Base-by-base conservation (phyloP, 2,797 vertebrate genomes). In the Artibeus jamaicensis region DNA sequence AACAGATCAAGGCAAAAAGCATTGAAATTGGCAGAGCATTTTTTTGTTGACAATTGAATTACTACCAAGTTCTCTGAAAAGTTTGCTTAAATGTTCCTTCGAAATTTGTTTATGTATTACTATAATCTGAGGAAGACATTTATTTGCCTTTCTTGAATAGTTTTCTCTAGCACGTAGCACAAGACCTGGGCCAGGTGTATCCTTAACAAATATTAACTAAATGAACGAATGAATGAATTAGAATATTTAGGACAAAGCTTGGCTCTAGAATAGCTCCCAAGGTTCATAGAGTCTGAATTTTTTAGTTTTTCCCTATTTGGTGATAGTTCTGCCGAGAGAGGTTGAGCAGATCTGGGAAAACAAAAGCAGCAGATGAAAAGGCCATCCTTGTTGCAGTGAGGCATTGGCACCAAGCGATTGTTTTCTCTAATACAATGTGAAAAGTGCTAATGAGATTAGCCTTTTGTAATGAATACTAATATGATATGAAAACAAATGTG, bases 381-480 rank as follows among this genome's bases (percentile, higher is more conserved):
- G 77, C 86, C 84, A 83, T 59, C 62, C 78, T n/a, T 71, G 85
- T 15, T 71, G 29, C 62, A 1, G 37, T 42, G 94, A 96, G 67
- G 67, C 94, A 32, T 46, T 89, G 74, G 68, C 0, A 0, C 89
- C 44, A 9, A 18, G 34, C 1, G 3, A 77, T 95, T 98, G 98
- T 97, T 98, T 98, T 97, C 96, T 97, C 95, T 97, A 96, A 95
- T 89, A 79, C 96, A 95, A 68, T 94, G 95, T 67, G 95, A 94
- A 91, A 96, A 97, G 93, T 9, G 53, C 96, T 97, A 98, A 98
- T 88, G 96, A 96, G 96, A 97, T 98, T 94, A 97, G 98, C 93
- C 93, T 98, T 98, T 97, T 96, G 96, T 96, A 97, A 96, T 96
- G 97, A 98, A 97, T 89, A 95, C 97, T 98, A 98, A 97, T 96